Conservation (phyloP, 1,140 invertebrate genomes). For the Temnothorax curvispinosus region DNA sequence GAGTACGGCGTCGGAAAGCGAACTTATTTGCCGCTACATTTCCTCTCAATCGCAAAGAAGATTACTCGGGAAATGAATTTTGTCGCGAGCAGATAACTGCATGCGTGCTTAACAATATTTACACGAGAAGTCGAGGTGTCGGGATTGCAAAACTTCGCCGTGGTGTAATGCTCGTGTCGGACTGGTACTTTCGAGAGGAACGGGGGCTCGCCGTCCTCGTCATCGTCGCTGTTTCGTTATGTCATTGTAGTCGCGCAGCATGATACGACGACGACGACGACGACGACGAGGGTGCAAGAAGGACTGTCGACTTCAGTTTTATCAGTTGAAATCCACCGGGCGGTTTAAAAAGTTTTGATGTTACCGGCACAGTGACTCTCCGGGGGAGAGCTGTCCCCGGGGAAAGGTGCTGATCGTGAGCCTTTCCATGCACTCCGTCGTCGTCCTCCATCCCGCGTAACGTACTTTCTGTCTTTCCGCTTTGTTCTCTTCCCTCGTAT, state of each 20-base stretch:
- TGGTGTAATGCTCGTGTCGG: background rate
- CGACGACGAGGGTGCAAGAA: background rate
- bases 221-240: background rate
- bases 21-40: constrained; percentile 28
- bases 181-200: background rate
- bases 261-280: background rate
- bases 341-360: constrained; percentile 58
- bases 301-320: constrained; percentile 42
- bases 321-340: constrained; percentile 49
- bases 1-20: background rate
- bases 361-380: constrained; percentile 3
- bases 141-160: background rate
- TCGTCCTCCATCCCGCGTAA: background rate
- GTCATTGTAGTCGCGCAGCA: background rate
- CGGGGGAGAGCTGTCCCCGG: background rate
- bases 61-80: constrained; percentile 31
- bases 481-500: background rate
- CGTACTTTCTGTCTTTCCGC: constrained; percentile 33
- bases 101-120: constrained; percentile 36
- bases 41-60: background rate
- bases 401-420: constrained; percentile 39
- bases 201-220: background rate
- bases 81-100: background rate
- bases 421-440: constrained; percentile 5
- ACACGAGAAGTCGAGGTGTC: background rate